Evolutionary conservation across 2,888 invertebrate genomes (phyloP), one percentile per base, ranked within the genome.

Genomic region (Amblyjoppa proteus): DNA sequence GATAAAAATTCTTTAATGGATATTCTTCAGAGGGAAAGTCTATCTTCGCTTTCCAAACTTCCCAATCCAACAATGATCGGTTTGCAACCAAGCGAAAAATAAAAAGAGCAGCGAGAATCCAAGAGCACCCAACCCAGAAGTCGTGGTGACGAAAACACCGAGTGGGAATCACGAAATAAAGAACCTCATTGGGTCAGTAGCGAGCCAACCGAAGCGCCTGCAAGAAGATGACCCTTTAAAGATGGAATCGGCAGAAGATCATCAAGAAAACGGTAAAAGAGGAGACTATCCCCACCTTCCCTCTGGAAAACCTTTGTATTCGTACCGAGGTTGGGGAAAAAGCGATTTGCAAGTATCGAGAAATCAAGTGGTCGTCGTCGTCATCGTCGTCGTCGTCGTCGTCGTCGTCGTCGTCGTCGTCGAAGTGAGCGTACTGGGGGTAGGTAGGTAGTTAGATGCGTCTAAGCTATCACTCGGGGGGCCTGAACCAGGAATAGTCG

Each of bases 401-500:
- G 61, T 31, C 61, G 58, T 58, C 13, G 56, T 56, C 56, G 28
- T 58, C 58, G 58, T 58, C 25, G 28, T 69, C 64, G 78, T 20
- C 20, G 20, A 51, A 70, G 66, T 41, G 86, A 86, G 78, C 85
- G 81, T 78, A 84, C 82, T 82, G 88, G 89, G 79, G 83, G 81
- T 58, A 64, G 80, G 70, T 86, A 34, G 38, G 38, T 58, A 70
- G 64, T 20, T 80, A 69, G 41, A 80, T 83, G 56, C 83, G 85
- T 86, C 73, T 81, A 81, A 83, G 83, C 83, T 86, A 81, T 86
- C 85, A 83, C 79, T 77, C 64, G 76, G 84, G 71, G 51, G 64
- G 78, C 51, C 78, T 74, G 83, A 90, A 90, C 92, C 93, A 93
- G 93, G 93, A 94, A 94, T 94, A 94, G 92, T 93, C 91, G 90